A percentile compares a stretch with the other conserved stretches of the same genome.
phyloP scores from a whole-genome alignment of 2,888 invertebrate genomes.

The Drosophila fungiperda region DNA sequence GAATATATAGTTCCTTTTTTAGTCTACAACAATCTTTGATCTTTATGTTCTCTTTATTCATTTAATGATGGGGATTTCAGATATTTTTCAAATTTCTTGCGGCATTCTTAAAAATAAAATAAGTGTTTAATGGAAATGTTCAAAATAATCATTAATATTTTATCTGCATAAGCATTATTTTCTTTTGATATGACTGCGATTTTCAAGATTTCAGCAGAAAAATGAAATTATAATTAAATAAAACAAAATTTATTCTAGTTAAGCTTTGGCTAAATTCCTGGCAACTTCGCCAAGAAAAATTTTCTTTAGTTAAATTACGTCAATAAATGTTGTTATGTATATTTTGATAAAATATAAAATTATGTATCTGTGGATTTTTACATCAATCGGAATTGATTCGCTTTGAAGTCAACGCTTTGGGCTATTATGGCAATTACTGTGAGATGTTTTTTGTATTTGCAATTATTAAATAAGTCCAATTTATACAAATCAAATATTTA shows the following conservation, averaged over 20 bases:
- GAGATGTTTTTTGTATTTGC: not conserved
- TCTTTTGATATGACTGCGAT: not conserved
- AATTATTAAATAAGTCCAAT: slow-evolving; percentile 38
- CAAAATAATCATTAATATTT: not conserved
- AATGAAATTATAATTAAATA: too few species aligned
- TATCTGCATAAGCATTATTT: not conserved
- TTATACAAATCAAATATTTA: slow-evolving; percentile 66
- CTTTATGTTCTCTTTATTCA: not conserved
- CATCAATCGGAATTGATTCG: slow-evolving; percentile 6
- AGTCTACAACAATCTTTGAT: not conserved
- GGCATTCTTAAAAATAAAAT: too few species aligned
- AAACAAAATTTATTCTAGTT: not conserved
- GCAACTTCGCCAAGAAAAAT: not conserved
- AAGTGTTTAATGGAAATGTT: too few species aligned
- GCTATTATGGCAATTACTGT: not conserved
- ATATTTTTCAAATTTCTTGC: not conserved
- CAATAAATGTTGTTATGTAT: not conserved
- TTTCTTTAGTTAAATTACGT: not conserved
- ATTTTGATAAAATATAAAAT: not conserved
- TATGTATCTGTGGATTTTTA: not conserved
- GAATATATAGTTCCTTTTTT: not conserved
- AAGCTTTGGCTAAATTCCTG: not conserved
- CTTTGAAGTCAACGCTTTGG: not conserved
- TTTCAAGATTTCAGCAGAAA: not conserved
- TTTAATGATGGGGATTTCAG: not conserved